phyloP scores from a whole-genome alignment of 2,797 vertebrate species.

The Heterohyrax brucei region DNA sequence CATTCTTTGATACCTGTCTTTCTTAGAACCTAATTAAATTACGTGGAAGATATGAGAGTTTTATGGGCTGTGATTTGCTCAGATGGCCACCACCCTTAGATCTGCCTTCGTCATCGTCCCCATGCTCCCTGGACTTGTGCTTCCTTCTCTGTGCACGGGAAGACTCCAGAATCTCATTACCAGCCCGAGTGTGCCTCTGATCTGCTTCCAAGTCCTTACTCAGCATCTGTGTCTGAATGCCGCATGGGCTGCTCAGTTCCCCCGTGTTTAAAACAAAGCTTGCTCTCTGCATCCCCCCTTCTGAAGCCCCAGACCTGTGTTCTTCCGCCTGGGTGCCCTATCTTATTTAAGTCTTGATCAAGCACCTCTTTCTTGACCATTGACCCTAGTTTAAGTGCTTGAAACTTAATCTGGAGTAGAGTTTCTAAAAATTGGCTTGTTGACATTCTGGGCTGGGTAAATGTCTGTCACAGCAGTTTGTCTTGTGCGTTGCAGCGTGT shows the following conservation, averaged over 20 bases:
- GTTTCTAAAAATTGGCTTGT: not conserved
- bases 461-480: not conserved
- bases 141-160: not conserved
- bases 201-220: conserved; percentile 6
- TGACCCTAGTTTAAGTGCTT: not conserved
- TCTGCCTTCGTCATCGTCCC: not conserved
- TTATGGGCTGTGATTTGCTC: not conserved
- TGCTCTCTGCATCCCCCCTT: not conserved
- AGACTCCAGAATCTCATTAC: not conserved
- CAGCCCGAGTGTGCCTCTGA: not conserved
- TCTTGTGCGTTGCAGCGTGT: not conserved
- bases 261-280: not conserved
- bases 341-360: not conserved
- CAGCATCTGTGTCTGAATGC: not conserved
- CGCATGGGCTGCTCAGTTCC: not conserved
- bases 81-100: not conserved
- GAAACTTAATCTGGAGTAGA: not conserved
- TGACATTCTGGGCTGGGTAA: not conserved
- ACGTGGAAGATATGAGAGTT: not conserved
- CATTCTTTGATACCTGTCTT: not conserved
- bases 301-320: not conserved
- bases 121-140: not conserved
- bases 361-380: not conserved
- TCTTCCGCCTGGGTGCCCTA: not conserved
- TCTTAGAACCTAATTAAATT: conserved; percentile 12